Conservation (phyloP, 2,797 vertebrate genomes). For the Sebastes nivosus region DNA sequence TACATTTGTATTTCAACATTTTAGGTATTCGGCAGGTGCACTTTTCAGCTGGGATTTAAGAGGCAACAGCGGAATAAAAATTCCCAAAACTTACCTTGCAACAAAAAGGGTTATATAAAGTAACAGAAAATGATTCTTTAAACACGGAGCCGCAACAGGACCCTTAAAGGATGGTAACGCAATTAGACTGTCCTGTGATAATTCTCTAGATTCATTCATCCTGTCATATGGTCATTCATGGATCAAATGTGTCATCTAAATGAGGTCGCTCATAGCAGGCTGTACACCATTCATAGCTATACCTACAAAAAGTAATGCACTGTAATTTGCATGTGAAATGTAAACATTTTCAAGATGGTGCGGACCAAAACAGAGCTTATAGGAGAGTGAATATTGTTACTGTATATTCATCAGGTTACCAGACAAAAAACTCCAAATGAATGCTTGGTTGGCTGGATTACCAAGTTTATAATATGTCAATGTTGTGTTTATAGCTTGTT, state of each 20-base stretch:
- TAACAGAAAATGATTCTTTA: background rate
- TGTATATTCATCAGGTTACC: too few relatives aligned
- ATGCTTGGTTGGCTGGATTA: too few relatives aligned
- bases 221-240: background rate
- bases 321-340: too few relatives aligned
- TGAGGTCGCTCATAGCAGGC: fast-evolving
- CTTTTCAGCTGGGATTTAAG: background rate
- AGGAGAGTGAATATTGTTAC: too few relatives aligned
- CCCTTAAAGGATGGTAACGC: background rate
- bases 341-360: too few relatives aligned
- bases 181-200: too few relatives aligned
- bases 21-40: background rate
- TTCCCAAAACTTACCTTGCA: background rate
- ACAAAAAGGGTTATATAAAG: background rate
- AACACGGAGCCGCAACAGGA: background rate
- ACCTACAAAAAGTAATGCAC: too few relatives aligned
- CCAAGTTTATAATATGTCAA: too few relatives aligned
- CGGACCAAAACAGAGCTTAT: too few relatives aligned
- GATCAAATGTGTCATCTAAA: background rate
- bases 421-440: too few relatives aligned
- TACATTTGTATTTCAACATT: slow-evolving; percentile 12
- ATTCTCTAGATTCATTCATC: background rate
- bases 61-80: background rate
- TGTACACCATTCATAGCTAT: too few relatives aligned
- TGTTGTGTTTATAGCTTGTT: too few relatives aligned